phyloP scores from a whole-genome alignment of 2,888 invertebrate genomes.

The Epistrophe grossulariae region DNA sequence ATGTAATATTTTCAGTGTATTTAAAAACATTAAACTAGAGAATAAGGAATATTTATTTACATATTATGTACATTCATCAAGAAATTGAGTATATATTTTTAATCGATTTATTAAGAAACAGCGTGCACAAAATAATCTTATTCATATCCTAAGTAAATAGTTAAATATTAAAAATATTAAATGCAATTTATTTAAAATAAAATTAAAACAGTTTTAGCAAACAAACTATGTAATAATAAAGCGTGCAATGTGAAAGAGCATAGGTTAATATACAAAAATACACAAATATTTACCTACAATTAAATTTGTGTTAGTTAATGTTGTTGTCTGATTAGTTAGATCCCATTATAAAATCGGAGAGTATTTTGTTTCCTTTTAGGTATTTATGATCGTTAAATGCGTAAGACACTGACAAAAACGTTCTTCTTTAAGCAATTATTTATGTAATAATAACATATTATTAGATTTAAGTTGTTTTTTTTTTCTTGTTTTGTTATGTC shows the following conservation, averaged over 20 bases:
- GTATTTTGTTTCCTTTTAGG: constrained; percentile 31
- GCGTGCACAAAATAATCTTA: too few species aligned
- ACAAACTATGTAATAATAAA: background rate
- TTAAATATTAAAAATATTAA: too few species aligned
- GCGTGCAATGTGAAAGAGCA: constrained; percentile 14
- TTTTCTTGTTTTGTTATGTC: constrained; percentile 24
- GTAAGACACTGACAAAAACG: constrained; percentile 48
- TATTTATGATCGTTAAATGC: constrained; percentile 38
- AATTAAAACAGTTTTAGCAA: background rate
- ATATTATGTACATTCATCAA: too few species aligned
- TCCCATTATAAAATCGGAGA: constrained; percentile 52
- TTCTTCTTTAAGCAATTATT: constrained; percentile 46
- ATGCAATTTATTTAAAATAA: background rate
- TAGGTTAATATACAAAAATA: background rate
- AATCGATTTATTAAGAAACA: too few species aligned
- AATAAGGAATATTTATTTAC: too few species aligned
- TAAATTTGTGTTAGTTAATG: constrained; percentile 32
- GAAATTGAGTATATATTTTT: too few species aligned
- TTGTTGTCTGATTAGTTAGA: constrained; percentile 57
- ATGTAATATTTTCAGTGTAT: too few species aligned
- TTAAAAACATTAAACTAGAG: too few species aligned
- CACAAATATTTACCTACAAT: constrained; percentile 62
- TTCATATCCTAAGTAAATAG: too few species aligned
- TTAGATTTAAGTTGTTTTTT: constrained; percentile 33
- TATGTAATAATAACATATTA: constrained; percentile 33